Conservation (phyloP, 1,140 invertebrate genomes). For the Diorhabda carinulata region DNA sequence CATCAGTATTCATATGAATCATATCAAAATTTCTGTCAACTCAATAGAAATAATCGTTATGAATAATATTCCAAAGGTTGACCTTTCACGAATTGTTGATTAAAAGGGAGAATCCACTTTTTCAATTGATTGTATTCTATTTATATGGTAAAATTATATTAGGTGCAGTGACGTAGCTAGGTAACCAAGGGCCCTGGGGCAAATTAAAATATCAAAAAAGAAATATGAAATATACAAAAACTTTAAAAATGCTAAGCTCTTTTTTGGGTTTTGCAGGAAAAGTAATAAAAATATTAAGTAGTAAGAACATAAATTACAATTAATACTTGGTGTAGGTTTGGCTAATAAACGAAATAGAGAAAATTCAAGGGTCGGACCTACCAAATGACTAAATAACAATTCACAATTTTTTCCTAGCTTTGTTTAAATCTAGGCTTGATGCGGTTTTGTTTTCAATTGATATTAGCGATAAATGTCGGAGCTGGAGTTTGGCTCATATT, state of each 20-base stretch:
- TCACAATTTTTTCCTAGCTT: constrained; percentile 19
- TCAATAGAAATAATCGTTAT: no score
- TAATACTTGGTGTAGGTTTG: constrained; percentile 6
- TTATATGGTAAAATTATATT: no score
- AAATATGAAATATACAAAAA: neutral
- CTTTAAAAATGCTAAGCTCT: neutral
- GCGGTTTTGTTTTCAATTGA: neutral
- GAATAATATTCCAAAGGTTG: no score
- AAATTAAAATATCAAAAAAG: neutral
- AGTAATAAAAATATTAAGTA: constrained; percentile 15
- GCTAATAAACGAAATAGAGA: constrained; percentile 8
- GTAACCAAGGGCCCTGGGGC: constrained; percentile 8
- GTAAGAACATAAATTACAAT: constrained; percentile 12
- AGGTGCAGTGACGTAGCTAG: constrained; percentile 9
- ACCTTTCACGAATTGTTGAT: no score
- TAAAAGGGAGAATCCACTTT: no score
- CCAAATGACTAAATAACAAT: neutral
- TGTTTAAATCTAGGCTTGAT: constrained; percentile 22
- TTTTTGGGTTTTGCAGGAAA: constrained; percentile 6
- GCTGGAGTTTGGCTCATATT: constrained; percentile 15
- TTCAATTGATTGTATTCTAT: no score
- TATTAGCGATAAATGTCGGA: constrained; percentile 17
- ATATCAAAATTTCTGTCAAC: no score
- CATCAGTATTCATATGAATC: no score
- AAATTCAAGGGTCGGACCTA: neutral